Percentiles rank a stretch among this genome's conserved stretches.
phyloP scores from a whole-genome alignment of 2,113 vertebrate genomes.

The Glaucidium brasilianum region DNA sequence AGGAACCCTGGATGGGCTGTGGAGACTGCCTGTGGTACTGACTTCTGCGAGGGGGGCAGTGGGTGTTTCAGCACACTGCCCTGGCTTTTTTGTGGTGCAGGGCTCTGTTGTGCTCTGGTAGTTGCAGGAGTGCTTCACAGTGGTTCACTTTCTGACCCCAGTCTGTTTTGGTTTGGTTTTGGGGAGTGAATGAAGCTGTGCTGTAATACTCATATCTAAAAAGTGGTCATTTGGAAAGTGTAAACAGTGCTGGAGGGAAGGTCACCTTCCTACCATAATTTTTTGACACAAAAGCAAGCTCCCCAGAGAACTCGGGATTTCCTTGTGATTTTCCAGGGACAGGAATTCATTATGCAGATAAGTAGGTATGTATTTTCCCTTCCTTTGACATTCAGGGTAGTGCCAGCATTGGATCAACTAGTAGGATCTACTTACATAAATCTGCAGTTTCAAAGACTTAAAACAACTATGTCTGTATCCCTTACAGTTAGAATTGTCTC shows the following conservation, averaged over 20 bases:
- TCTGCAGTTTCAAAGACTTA: background rate
- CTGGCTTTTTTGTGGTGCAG: background rate
- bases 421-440: background rate
- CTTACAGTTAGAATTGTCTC: background rate
- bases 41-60: too few relatives aligned
- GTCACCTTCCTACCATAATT: background rate
- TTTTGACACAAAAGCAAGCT: background rate
- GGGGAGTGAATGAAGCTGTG: background rate
- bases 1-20: background rate
- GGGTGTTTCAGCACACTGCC: background rate
- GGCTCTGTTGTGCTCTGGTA: background rate
- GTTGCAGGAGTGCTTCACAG: background rate
- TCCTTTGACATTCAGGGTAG: background rate
- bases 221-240: background rate
- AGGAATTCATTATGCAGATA: background rate
- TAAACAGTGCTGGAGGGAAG: background rate
- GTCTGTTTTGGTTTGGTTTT: background rate
- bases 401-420: background rate
- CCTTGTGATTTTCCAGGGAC: background rate
- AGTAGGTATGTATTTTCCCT: background rate
- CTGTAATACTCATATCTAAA: background rate
- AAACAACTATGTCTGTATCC: background rate
- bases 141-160: background rate
- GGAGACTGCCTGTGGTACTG: background rate
- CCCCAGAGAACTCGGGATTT: background rate